Percentiles rank a stretch among this genome's conserved stretches.
Evolutionary conservation across 2,888 invertebrate genomes (phyloP).

Genomic region (Hofmannophila pseudospretella): DNA sequence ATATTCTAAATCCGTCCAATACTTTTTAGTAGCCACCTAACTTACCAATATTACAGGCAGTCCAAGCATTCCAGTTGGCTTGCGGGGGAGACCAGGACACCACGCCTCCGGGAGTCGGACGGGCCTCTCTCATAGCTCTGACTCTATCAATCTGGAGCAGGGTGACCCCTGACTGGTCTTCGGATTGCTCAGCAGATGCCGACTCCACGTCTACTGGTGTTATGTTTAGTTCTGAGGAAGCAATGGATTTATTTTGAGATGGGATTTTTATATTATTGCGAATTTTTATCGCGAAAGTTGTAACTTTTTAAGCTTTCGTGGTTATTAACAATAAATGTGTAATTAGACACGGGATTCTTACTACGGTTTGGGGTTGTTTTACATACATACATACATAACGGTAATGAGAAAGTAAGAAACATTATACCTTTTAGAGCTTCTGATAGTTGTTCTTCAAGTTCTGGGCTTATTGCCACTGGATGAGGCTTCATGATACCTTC

Average conservation of each 20-base stretch:
- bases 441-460: slow-evolving; percentile 80
- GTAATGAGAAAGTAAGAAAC: no score
- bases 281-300: no score
- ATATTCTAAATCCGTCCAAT: no score
- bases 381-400: no score
- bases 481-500: slow-evolving; percentile 87
- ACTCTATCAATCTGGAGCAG: slow-evolving; percentile 56
- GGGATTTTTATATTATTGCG: no score
- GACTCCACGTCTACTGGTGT: slow-evolving; percentile 44
- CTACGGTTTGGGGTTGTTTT: no score
- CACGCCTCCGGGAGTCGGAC: slow-evolving; percentile 83
- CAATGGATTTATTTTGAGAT: no score
- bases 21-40: no score
- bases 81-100: slow-evolving; percentile 98
- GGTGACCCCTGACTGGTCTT: slow-evolving; percentile 29
- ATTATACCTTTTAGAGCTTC: slow-evolving; percentile 74
- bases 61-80: slow-evolving; percentile 99
- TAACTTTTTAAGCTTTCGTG: no score
- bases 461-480: slow-evolving; percentile 85
- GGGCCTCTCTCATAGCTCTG: slow-evolving; percentile 80
- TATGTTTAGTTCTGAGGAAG: slow-evolving; percentile 46
- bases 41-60: slow-evolving; percentile 92
- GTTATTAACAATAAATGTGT: no score
- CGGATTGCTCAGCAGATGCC: slow-evolving; percentile 15
- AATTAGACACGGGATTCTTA: no score